Evolutionary conservation across 1,140 invertebrate genomes (phyloP).

Genomic region (Eufriesea mexicana): DNA sequence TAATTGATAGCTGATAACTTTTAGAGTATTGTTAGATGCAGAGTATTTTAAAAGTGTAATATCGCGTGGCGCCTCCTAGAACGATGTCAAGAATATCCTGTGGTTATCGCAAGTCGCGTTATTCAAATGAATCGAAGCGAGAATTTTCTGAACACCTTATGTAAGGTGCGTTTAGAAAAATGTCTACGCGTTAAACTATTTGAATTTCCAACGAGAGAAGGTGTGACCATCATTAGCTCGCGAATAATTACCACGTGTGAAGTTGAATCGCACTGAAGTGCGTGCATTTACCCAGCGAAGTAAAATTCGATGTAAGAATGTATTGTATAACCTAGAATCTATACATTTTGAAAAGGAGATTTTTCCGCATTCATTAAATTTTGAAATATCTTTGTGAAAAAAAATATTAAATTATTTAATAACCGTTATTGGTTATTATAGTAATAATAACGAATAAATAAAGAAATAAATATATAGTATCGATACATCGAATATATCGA

Average conservation of each 20-base stretch:
- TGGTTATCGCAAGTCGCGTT: background rate
- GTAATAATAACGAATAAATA: too few relatives aligned
- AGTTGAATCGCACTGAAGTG: background rate
- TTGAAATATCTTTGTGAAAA: too few relatives aligned
- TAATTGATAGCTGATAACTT: background rate
- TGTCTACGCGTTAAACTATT: background rate
- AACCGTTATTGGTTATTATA: too few relatives aligned
- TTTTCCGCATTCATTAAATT: too few relatives aligned
- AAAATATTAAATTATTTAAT: too few relatives aligned
- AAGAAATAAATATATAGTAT: too few relatives aligned
- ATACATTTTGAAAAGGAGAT: too few relatives aligned
- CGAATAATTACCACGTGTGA: background rate
- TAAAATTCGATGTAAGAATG: too few relatives aligned
- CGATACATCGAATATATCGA: too few relatives aligned
- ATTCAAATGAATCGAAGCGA: constrained; percentile 28
- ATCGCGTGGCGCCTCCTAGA: background rate
- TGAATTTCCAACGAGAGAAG: constrained; percentile 32
- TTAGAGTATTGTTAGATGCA: background rate
- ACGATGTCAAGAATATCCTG: constrained; percentile 22
- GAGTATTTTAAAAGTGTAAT: background rate
- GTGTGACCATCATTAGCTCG: background rate
- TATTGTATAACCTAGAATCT: too few relatives aligned
- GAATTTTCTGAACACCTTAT: constrained; percentile 3
- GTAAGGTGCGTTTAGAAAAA: background rate
- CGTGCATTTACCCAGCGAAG: too few relatives aligned